Conservation (phyloP, 2,888 invertebrate genomes). For the Tipula confusa region DNA sequence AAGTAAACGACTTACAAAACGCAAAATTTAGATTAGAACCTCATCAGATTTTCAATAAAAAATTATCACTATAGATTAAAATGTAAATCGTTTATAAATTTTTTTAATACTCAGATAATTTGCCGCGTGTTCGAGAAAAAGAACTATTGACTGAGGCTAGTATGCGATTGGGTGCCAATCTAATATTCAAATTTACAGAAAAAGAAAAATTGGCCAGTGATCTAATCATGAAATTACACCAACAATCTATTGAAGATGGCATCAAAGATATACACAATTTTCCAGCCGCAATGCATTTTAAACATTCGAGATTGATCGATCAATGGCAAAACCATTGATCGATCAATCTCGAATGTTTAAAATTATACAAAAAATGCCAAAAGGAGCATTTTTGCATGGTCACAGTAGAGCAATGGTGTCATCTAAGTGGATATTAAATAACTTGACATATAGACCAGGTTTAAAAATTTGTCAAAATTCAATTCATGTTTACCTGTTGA, state of each 20-base stretch:
- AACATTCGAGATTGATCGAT: too few relatives aligned
- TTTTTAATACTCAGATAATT: neutral
- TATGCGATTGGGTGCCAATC: neutral
- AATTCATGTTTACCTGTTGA: conserved; percentile 37
- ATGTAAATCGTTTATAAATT: too few relatives aligned
- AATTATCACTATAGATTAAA: too few relatives aligned
- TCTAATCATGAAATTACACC: neutral
- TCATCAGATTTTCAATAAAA: too few relatives aligned
- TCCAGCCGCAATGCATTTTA: conserved; percentile 55
- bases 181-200: neutral
- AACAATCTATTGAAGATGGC: conserved; percentile 30
- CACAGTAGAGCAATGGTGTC: conserved; percentile 54
- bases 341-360: conserved; percentile 55
- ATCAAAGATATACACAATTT: conserved; percentile 44
- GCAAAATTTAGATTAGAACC: too few relatives aligned
- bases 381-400: conserved; percentile 53
- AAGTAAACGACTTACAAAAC: too few relatives aligned
- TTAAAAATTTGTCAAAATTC: conserved; percentile 42
- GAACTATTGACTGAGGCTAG: neutral
- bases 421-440: conserved; percentile 52
- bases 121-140: neutral
- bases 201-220: neutral
- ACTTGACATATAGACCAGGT: conserved; percentile 52
- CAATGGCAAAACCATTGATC: conserved; percentile 51
- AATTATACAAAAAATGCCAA: conserved; percentile 57